Evolutionary conservation across 2,113 vertebrate genomes (phyloP), one percentile per base, ranked within the genome.

Genomic region (Paralichthys olivaceus): DNA sequence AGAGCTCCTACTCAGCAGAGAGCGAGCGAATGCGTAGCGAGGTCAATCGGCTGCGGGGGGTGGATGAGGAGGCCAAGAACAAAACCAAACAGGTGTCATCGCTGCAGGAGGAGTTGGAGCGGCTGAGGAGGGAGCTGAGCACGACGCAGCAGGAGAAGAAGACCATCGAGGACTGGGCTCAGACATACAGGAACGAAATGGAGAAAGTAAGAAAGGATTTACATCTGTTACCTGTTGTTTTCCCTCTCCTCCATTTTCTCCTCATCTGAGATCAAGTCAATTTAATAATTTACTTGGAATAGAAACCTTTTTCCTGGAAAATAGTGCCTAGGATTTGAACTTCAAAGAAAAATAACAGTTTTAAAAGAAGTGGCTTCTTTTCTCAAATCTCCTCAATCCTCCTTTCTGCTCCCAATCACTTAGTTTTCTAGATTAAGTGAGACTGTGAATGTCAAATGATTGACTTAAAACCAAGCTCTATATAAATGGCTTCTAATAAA

Each of bases 41-140:
- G 13, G 91, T 99, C 64, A 92, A 84, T 20, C 94, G 96, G 34
- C 95, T 99, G 43, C 95, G 96, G 0, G 89, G 93, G 26, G 96
- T 93, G 1, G 97, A 98, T 77, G 97, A 98, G 78, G 96, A 97
- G 23, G 97, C 97, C 29, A 97, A 86, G 88, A 94, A 90, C 9
- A 96, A 97, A 12, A 92, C 93, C 71, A 96, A 91, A 83, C 94
- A 96, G 7, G 92, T 96, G 26, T 66, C 92, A 2, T 95, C 91
- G 59, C 95, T 99, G 7, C 94, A 95, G 93, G 97, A 98, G 79
- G 96, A 99, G 93, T 95, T 99, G 53, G 93, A 94, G 89, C 95
- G 87, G 73, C 96, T 99, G 51, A 94, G 80, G 43, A 96, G 94
- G 87, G 97, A 99, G 82, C 94, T 99, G 85, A 89, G 91, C 20